These are phyloP conservation scores for Antedon mediterranea DNA, from an alignment of 53 echinoderm and acorn worm genomes.

Conservation along the genomic window DNA sequence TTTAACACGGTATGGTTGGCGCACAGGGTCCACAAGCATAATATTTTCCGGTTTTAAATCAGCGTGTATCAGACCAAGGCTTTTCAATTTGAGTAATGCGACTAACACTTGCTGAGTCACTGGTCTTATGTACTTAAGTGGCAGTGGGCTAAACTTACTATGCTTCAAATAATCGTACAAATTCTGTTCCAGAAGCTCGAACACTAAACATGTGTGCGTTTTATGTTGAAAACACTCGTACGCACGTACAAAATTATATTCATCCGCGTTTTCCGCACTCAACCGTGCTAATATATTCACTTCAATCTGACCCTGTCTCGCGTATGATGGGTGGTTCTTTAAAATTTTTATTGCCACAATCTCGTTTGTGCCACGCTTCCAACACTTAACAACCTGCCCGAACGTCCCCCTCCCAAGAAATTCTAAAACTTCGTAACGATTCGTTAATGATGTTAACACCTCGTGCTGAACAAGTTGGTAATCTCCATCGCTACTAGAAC, in stretches of 20 bases:
- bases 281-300: conserved; percentile 79
- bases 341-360: conserved; percentile 98
- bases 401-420: conserved; percentile 95
- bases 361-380: conserved; percentile 99
- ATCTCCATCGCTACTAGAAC: conserved; percentile 83
- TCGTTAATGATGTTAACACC: conserved; percentile 82
- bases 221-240: conserved; percentile 99
- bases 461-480: conserved; percentile 96
- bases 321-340: conserved; percentile 96
- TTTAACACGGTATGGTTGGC: conserved; percentile 93
- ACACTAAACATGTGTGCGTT: conserved; percentile 95
- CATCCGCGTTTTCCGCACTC: conserved; percentile 95
- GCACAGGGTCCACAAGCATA: conserved; percentile 81
- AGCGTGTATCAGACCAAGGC: conserved; percentile 83
- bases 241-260: conserved; percentile 90
- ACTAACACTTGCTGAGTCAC: conserved; percentile 91
- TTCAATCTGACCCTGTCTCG: conserved; percentile 96
- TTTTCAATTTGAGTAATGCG: conserved; percentile 82
- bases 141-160: conserved; percentile 93
- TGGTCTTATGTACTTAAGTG: conserved; percentile 92
- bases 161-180: conserved; percentile 96
- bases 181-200: conserved; percentile 93
- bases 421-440: conserved; percentile 94
- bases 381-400: conserved; percentile 98
- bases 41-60: conserved; percentile 98